Evolutionary conservation across 2,797 vertebrate genomes (phyloP).

Genomic region (Enteromius treurensis): DNA sequence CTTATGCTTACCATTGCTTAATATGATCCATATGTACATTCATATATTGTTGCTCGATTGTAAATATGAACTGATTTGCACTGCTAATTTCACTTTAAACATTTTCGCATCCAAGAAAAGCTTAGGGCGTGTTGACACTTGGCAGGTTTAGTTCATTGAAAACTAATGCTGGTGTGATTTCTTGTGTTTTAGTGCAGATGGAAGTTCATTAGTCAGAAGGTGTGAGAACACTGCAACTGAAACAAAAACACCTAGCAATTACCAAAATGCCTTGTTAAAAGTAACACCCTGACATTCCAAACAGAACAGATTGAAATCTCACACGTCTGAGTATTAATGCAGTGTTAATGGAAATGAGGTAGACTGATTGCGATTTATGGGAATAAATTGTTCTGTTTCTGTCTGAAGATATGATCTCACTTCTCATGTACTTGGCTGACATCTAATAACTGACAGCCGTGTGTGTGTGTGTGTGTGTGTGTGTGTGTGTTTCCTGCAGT

Average conservation of each 20-base stretch:
- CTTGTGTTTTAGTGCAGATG: not conserved
- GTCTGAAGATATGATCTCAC: not conserved
- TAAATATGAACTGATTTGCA: not conserved
- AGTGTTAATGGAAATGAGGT: not conserved
- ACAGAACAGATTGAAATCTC: not conserved
- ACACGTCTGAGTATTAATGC: not conserved
- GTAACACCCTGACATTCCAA: not conserved
- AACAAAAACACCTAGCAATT: not conserved
- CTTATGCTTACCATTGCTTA: not conserved
- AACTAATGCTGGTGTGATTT: not conserved
- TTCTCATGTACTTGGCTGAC: not conserved
- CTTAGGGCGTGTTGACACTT: not conserved
- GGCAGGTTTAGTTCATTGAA: not conserved
- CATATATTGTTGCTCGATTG: not conserved
- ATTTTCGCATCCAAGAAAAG: not conserved
- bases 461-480: slow-evolving; percentile 43
- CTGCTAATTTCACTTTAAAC: not conserved
- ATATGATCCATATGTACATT: not conserved
- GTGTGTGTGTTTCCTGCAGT: slow-evolving; percentile 66
- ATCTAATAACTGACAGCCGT: not conserved
- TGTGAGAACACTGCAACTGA: not conserved
- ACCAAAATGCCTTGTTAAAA: not conserved
- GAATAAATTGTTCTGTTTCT: not conserved
- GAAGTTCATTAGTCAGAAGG: not conserved
- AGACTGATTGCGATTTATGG: too few relatives aligned